Evolutionary conservation across 1,140 invertebrate species (phyloP).

Genomic region (Lucilia sericata): DNA sequence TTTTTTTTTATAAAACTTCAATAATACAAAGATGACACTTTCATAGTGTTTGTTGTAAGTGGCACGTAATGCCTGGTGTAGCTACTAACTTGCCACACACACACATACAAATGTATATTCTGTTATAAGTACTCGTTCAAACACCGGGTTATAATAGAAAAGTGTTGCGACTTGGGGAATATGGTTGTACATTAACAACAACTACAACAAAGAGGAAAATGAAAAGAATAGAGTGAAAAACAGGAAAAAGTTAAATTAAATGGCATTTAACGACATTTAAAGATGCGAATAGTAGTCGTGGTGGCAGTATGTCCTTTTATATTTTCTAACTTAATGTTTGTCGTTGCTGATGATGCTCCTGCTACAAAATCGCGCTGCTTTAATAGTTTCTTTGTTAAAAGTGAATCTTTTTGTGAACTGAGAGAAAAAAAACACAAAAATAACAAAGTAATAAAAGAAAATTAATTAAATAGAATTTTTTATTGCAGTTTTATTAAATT

Average conservation of each 20-base stretch:
- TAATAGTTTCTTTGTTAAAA: not conserved
- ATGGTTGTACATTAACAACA: not conserved
- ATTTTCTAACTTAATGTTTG: not conserved
- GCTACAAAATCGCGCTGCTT: not conserved
- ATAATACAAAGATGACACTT: not conserved
- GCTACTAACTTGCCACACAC: not conserved
- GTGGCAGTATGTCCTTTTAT: not conserved
- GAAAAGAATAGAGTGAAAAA: not conserved
- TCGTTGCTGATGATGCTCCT: too few relatives aligned
- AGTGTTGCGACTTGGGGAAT: not conserved
- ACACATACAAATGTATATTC: not conserved
- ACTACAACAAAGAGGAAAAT: not conserved
- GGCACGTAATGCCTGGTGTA: not conserved
- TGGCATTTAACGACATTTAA: slow-evolving; percentile 19
- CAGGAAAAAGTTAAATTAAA: not conserved
- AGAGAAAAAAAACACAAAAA: not conserved
- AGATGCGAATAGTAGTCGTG: not conserved
- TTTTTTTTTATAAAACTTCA: not conserved
- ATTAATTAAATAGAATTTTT: slow-evolving; percentile 18
- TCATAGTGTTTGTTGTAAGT: slow-evolving; percentile 8
- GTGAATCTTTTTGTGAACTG: not conserved
- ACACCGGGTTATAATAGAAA: not conserved
- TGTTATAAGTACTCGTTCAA: not conserved
- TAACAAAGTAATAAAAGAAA: slow-evolving; percentile 1
- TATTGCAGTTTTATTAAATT: slow-evolving; percentile 10